Evolutionary conservation across 1,140 invertebrate species (phyloP).

Genomic region (Sipha flava): DNA sequence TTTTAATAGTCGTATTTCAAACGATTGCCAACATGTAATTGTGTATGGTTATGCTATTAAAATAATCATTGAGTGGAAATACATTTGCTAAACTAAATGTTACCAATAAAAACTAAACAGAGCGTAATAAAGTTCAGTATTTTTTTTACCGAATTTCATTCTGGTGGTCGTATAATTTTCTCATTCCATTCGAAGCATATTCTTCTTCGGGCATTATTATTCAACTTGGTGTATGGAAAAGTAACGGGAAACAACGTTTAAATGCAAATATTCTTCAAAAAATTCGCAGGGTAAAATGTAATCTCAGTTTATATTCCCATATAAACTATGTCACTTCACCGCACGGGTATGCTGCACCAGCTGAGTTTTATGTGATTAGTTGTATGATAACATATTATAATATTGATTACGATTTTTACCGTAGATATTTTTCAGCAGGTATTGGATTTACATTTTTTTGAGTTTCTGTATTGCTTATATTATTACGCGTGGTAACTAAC

Average conservation of each 20-base stretch:
- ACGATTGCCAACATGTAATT: background rate
- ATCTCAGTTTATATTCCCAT: background rate
- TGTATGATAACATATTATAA: too few relatives aligned
- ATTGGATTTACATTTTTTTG: too few relatives aligned
- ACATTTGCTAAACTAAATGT: background rate
- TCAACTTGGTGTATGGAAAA: background rate
- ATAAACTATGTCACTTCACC: too few relatives aligned
- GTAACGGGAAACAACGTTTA: background rate
- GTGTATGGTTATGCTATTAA: background rate
- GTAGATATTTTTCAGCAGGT: too few relatives aligned
- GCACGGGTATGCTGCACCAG: too few relatives aligned
- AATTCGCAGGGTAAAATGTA: background rate
- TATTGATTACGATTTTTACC: too few relatives aligned
- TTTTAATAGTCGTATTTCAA: background rate
- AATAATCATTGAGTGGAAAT: background rate
- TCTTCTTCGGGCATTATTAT: background rate
- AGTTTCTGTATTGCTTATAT: too few relatives aligned
- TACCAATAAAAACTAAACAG: conserved; percentile 1
- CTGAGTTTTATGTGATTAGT: too few relatives aligned
- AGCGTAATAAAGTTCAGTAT: background rate
- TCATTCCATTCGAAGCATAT: background rate
- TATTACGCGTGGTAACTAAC: too few relatives aligned
- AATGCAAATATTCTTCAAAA: background rate
- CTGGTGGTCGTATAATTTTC: background rate
- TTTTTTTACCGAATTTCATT: background rate